A percentile compares a stretch with the other conserved stretches of the same genome.
These are phyloP conservation scores for Silvanus unidentatus DNA, from an alignment of 2,888 invertebrate genomes.

Conservation along the genomic window DNA sequence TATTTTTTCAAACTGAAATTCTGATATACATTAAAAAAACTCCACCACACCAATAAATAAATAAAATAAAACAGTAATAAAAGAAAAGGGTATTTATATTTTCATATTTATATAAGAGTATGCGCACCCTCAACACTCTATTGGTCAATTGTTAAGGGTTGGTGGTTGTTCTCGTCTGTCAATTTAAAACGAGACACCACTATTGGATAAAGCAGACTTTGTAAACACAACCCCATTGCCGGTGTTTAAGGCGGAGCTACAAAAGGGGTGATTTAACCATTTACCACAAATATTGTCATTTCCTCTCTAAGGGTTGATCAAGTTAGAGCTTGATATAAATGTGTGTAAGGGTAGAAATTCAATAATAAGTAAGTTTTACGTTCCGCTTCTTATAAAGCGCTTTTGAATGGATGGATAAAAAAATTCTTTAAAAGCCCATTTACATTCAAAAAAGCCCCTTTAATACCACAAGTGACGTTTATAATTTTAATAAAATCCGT, in stretches of 20 bases:
- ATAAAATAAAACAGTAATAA: not conserved
- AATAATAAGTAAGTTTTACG: not conserved
- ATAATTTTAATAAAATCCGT: no score
- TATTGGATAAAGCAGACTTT: constrained; percentile 40
- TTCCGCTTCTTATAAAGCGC: constrained; percentile 2
- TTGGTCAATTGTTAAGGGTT: constrained; percentile 40
- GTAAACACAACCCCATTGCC: constrained; percentile 39
- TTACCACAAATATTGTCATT: constrained; percentile 33
- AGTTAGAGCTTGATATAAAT: constrained; percentile 14
- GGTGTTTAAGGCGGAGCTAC: constrained; percentile 37
- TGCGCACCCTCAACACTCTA: constrained; percentile 28
- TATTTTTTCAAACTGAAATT: no score
- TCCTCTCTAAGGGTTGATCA: constrained; percentile 24
- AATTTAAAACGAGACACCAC: constrained; percentile 30
- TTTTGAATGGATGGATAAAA: constrained; percentile 2
- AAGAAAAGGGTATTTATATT: constrained; percentile 24
- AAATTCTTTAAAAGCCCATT: not conserved
- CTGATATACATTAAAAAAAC: no score
- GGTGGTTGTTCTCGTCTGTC: constrained; percentile 34
- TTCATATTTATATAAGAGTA: constrained; percentile 25
- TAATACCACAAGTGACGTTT: not conserved
- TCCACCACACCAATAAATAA: no score
- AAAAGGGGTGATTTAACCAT: constrained; percentile 34
- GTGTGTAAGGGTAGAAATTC: constrained; percentile 6
- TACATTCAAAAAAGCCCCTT: not conserved